These are phyloP conservation scores for Characodon lateralis DNA, from an alignment of 2,797 vertebrate genomes.

Conservation along the genomic window DNA sequence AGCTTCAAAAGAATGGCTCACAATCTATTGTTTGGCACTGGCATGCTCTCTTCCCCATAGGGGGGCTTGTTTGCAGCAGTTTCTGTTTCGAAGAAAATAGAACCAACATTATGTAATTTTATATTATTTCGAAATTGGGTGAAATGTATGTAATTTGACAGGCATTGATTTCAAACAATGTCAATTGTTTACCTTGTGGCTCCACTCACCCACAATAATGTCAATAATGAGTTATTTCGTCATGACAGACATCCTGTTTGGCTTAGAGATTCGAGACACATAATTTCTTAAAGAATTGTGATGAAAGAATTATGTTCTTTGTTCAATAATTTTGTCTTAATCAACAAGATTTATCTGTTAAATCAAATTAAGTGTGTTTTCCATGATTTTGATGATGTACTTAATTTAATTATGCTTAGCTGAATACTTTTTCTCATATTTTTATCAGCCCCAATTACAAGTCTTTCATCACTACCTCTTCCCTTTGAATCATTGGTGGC, in stretches of 20 bases:
- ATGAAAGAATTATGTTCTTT: conserved; percentile 45
- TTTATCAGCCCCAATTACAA: conserved; percentile 76
- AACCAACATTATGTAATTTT: conserved; percentile 52
- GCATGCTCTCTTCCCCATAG: conserved; percentile 59
- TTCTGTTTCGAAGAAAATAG: conserved; percentile 50
- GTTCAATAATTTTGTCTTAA: conserved; percentile 47
- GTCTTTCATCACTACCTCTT: conserved; percentile 66
- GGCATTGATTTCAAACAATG: conserved; percentile 14
- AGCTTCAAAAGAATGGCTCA: conserved; percentile 76
- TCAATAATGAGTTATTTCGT: conserved; percentile 23
- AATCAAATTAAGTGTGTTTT: conserved; percentile 65
- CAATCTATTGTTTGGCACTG: conserved; percentile 68
- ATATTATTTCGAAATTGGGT: conserved; percentile 30
- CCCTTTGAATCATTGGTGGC: conserved; percentile 62
- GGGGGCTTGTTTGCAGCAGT: conserved; percentile 57
- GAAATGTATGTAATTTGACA: conserved; percentile 6
- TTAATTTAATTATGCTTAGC: conserved; percentile 72
- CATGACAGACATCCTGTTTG: conserved; percentile 23
- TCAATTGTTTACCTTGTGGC: conserved; percentile 24
- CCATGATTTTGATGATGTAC: conserved; percentile 62
- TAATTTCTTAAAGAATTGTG: conserved; percentile 15
- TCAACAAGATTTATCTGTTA: conserved; percentile 58
- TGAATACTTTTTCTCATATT: conserved; percentile 60
- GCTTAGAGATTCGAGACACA: conserved; percentile 18
- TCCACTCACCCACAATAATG: conserved; percentile 21